Conservation (phyloP, 1,140 invertebrate genomes). For the Paraescarpia echinospica region DNA sequence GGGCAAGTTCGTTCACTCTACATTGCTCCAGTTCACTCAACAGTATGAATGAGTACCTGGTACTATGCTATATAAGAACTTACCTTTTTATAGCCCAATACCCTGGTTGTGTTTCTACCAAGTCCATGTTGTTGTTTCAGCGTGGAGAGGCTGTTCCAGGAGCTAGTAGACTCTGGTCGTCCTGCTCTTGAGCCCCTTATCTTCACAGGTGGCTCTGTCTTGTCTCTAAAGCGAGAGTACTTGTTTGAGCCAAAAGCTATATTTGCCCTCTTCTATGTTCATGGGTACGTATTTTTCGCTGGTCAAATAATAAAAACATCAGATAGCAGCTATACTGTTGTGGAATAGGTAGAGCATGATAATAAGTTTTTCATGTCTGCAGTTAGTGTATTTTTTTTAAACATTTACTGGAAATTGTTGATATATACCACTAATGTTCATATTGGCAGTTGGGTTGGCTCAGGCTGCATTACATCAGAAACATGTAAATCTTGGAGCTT, state of each 20-base stretch:
- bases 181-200: constrained; percentile 79
- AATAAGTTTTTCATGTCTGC: too few species aligned
- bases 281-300: constrained; percentile 67
- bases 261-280: constrained; percentile 80
- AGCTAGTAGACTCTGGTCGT: constrained; percentile 77
- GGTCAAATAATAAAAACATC: neutral
- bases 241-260: constrained; percentile 74
- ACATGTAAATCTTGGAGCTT: too few species aligned
- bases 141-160: constrained; percentile 82
- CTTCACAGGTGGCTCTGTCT: constrained; percentile 69
- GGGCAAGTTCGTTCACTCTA: too few species aligned
- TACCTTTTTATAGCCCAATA: neutral
- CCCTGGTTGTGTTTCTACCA: neutral
- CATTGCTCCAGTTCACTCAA: too few species aligned
- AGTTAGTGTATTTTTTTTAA: too few species aligned
- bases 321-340: constrained; percentile 21
- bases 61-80: too few species aligned
- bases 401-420: too few species aligned
- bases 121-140: constrained; percentile 59
- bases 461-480: too few species aligned
- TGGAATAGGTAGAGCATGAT: too few species aligned
- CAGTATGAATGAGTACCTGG: too few species aligned
- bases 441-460: too few species aligned
- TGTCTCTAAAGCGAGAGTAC: constrained; percentile 77
- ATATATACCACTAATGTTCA: too few species aligned